phyloP scores from a whole-genome alignment of 2,797 vertebrate genomes.

The Phyllotis vaccarum region DNA sequence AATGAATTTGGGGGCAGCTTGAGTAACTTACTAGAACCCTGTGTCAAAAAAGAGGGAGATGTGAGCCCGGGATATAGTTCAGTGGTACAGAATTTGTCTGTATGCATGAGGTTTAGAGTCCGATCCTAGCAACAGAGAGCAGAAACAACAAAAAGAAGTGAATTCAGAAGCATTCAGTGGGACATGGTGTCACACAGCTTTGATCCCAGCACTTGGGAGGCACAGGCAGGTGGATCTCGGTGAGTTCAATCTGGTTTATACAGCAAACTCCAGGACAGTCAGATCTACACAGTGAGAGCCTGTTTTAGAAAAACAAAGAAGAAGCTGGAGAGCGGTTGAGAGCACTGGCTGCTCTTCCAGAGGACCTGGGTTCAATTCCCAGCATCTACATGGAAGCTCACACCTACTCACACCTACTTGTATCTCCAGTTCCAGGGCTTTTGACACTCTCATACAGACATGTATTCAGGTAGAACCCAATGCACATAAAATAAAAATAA shows the following conservation, averaged over 20 bases:
- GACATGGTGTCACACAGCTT: background rate
- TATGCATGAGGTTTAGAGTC: background rate
- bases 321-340: too few relatives aligned
- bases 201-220: background rate
- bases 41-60: background rate
- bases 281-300: background rate
- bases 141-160: background rate
- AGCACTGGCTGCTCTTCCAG: too few relatives aligned
- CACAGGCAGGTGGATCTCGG: background rate
- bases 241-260: background rate
- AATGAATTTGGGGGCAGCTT: background rate
- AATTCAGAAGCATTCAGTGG: background rate
- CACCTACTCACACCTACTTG: too few relatives aligned
- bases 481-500: too few relatives aligned
- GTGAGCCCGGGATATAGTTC: background rate
- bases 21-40: background rate
- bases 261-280: background rate
- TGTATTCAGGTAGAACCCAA: too few relatives aligned
- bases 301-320: background rate
- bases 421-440: too few relatives aligned
- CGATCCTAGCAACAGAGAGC: background rate
- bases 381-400: too few relatives aligned
- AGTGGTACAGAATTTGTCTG: background rate
- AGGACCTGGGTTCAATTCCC: too few relatives aligned
- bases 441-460: too few relatives aligned